Conservation (phyloP, 2,113 vertebrate species). For the Nipponia nippon region DNA sequence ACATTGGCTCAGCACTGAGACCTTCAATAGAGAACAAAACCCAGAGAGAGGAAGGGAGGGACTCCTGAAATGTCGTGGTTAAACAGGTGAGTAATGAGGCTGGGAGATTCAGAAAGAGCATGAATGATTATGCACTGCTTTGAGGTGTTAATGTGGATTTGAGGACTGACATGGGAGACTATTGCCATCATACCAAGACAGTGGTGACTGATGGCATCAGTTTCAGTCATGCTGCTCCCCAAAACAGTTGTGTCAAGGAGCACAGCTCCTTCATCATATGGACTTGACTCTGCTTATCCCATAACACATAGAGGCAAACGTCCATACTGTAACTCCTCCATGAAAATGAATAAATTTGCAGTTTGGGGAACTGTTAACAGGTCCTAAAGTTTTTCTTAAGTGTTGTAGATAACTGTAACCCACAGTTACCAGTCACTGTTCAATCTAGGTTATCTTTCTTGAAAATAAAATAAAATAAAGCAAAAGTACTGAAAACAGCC, state of each 20-base stretch:
- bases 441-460: not conserved
- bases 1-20: not conserved
- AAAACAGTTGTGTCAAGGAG: not conserved
- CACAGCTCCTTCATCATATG: not conserved
- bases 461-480: not conserved
- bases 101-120: not conserved
- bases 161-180: not conserved
- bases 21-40: not conserved
- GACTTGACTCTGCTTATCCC: not conserved
- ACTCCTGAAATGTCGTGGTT: not conserved
- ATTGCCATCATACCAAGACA: not conserved
- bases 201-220: not conserved
- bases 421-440: not conserved
- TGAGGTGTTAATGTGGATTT: not conserved
- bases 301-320: fast-evolving
- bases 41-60: not conserved
- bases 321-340: not conserved
- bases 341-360: not conserved
- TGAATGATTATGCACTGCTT: not conserved
- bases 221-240: not conserved
- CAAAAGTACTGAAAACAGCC: not conserved
- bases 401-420: not conserved
- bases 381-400: not conserved
- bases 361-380: not conserved
- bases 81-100: not conserved